These are phyloP conservation scores for Brienomyrus longianalis DNA, from an alignment of 2,113 vertebrate species.

Conservation along the genomic window DNA sequence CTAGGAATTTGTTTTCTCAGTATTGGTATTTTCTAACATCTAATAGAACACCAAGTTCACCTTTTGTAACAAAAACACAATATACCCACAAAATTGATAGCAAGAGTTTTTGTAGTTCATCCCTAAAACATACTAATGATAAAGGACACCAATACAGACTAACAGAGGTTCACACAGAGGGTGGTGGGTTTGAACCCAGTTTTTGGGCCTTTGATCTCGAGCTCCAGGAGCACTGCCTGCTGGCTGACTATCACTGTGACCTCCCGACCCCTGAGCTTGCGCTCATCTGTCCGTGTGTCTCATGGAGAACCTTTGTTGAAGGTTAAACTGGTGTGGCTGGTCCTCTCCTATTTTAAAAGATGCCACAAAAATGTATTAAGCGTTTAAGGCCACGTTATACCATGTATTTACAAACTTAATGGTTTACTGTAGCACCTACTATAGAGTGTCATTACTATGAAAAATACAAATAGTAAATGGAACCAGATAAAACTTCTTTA, in stretches of 20 bases:
- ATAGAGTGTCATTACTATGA: not conserved
- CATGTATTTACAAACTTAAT: not conserved
- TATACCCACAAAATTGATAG: not conserved
- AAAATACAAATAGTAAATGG: not conserved
- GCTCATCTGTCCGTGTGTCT: not conserved
- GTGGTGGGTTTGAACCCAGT: not conserved
- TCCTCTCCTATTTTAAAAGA: not conserved
- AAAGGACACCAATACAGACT: not conserved
- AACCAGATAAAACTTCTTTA: not conserved
- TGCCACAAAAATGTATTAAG: not conserved
- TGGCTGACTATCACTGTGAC: not conserved
- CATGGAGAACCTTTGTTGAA: not conserved
- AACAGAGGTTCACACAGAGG: not conserved
- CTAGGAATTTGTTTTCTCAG: not conserved
- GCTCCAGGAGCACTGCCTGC: not conserved
- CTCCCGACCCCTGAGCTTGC: not conserved
- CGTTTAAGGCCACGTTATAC: not conserved
- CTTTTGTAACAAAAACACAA: not conserved
- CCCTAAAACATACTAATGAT: not conserved
- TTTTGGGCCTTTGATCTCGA: not conserved
- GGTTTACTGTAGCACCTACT: not conserved
- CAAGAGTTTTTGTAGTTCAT: not conserved
- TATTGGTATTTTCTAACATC: not conserved
- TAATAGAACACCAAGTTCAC: not conserved
- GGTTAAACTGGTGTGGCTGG: not conserved